Percentiles rank a stretch among this genome's conserved stretches.
These are phyloP conservation scores for Drosophila serrata DNA, from an alignment of 1,140 invertebrate genomes.

Conservation along the genomic window DNA sequence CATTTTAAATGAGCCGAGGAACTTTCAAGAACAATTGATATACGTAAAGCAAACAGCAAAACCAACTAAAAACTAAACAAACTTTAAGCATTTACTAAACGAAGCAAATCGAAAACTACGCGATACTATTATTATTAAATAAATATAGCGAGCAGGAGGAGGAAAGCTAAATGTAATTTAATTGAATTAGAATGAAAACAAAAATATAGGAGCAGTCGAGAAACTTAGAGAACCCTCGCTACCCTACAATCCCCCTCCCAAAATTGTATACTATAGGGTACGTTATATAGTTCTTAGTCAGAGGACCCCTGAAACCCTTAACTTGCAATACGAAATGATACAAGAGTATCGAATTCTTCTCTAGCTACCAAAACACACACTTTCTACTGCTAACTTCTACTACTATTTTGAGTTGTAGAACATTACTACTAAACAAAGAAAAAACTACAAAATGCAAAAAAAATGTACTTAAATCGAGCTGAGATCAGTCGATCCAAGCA, in stretches of 20 bases:
- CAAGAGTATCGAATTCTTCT: conserved; percentile 43
- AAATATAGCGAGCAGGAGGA: conserved; percentile 21
- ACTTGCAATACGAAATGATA: conserved; percentile 54
- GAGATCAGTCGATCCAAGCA: conserved; percentile 46
- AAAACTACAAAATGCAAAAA: conserved; percentile 40
- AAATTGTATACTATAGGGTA: conserved; percentile 77
- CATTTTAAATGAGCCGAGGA: conserved; percentile 78
- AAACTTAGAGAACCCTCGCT: conserved; percentile 40
- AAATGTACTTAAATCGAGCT: conserved; percentile 74
- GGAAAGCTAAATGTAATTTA: conserved; percentile 70
- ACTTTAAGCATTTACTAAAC: conserved; percentile 80
- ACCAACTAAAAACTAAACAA: conserved; percentile 52
- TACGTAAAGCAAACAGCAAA: conserved; percentile 65
- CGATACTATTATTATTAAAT: conserved; percentile 66
- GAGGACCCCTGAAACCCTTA: conserved; percentile 40
- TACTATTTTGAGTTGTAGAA: conserved; percentile 66
- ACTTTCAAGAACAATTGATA: conserved; percentile 58
- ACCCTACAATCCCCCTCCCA: conserved; percentile 6
- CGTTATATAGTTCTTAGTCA: conserved; percentile 77
- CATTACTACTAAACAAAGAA: conserved; percentile 69
- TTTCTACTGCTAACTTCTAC: conserved; percentile 67
- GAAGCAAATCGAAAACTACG: conserved; percentile 66
- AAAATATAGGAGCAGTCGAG: conserved; percentile 54
- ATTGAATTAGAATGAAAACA: conserved; percentile 31
- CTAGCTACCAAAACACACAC: conserved; percentile 48